A percentile compares a stretch with the other conserved stretches of the same genome.
phyloP scores from a whole-genome alignment of 2,888 invertebrate species.

The Suillia variegata region DNA sequence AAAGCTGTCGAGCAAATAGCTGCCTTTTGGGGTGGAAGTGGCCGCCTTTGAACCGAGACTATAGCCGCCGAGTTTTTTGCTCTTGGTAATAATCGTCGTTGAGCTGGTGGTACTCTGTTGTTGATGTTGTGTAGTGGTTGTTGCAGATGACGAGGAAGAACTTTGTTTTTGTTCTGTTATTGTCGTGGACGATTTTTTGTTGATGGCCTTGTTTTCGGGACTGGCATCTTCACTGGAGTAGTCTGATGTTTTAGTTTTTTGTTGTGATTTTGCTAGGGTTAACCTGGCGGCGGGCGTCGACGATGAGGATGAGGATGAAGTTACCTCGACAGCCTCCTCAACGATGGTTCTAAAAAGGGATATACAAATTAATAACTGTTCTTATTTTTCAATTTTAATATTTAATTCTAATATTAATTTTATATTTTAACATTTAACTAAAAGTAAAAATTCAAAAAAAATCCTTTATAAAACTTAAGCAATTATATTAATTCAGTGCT shows the following conservation, averaged over 20 bases:
- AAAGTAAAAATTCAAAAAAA: no score
- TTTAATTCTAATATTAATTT: no score
- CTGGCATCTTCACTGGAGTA: constrained; percentile 66
- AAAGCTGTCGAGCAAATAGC: constrained; percentile 31
- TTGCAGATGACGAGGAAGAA: constrained; percentile 35
- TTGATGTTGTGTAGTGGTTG: constrained; percentile 39
- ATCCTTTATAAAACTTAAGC: no score
- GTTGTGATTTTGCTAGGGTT: constrained; percentile 10
- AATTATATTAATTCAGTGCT: no score
- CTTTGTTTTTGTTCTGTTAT: constrained; percentile 16
- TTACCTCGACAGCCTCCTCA: constrained; percentile 55
- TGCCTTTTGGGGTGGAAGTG: constrained; percentile 46
- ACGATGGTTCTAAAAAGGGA: constrained; percentile 50
- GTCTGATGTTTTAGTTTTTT: constrained; percentile 62
- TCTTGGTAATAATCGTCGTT: constrained; percentile 33
- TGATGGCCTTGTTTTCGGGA: constrained; percentile 40
- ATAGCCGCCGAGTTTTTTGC: constrained; percentile 29
- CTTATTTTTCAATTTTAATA: no score
- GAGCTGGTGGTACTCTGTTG: constrained; percentile 31
- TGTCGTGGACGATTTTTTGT: constrained; percentile 6
- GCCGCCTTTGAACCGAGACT: constrained; percentile 30
- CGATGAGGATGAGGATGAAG: constrained; percentile 36
- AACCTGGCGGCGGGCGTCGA: constrained; percentile 10
- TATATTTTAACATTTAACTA: no score
- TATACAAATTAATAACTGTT: no score